phyloP scores from a whole-genome alignment of 2,888 invertebrate species.

The Ophonus ardosiacus region DNA sequence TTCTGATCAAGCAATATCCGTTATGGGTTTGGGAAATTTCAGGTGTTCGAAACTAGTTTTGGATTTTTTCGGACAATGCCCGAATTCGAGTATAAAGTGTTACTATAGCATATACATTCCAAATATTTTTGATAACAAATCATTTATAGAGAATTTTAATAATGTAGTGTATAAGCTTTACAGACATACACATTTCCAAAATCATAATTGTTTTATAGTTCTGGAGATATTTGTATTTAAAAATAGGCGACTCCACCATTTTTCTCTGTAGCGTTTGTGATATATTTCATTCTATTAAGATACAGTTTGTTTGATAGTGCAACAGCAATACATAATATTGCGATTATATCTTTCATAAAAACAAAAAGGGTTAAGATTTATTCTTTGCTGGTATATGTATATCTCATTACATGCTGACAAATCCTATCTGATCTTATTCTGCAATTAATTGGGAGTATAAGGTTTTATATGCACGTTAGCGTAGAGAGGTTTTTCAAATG shows the following conservation, averaged over 20 bases:
- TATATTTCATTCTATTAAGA: neutral
- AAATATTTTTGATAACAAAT: slow-evolving; percentile 21
- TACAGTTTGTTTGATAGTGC: neutral
- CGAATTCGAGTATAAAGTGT: neutral
- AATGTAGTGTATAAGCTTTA: slow-evolving; percentile 32
- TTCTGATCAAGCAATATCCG: no score
- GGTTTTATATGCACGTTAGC: neutral
- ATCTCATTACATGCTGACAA: neutral
- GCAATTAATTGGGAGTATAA: neutral
- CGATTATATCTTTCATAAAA: neutral
- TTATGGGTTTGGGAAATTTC: no score
- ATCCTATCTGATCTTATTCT: neutral
- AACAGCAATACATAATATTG: neutral
- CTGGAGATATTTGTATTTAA: neutral
- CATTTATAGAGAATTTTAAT: slow-evolving; percentile 22
- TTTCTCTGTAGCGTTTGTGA: neutral
- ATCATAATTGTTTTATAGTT: neutral
- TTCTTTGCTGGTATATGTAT: neutral
- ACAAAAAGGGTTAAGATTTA: neutral
- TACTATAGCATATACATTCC: no score
- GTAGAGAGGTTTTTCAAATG: slow-evolving; percentile 3
- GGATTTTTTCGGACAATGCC: no score
- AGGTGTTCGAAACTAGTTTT: no score
- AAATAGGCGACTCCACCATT: neutral
- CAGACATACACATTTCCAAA: no score